These are phyloP conservation scores for Lottia gigantea DNA, from an alignment of 2,888 invertebrate genomes.

Conservation along the genomic window DNA sequence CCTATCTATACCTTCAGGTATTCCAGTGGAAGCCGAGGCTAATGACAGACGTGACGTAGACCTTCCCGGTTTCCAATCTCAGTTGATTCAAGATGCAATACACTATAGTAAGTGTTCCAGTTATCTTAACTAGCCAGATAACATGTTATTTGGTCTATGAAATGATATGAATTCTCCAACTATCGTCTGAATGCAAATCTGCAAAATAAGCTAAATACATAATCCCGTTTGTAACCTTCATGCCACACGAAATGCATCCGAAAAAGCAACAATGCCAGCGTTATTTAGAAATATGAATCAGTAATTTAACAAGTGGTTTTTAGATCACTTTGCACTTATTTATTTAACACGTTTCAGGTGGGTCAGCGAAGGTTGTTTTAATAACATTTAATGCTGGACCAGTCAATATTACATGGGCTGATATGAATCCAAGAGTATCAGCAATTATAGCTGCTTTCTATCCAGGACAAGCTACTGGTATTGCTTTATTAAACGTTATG, in stretches of 20 bases:
- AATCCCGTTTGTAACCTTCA: no score
- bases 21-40: conserved; percentile 48
- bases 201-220: no score
- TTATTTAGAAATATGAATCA: no score
- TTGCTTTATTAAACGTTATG: conserved; percentile 52
- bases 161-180: no score
- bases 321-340: no score
- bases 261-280: no score
- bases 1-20: no score
- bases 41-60: conserved; percentile 52
- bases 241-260: no score
- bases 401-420: conserved; percentile 58
- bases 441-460: conserved; percentile 56
- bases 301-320: no score
- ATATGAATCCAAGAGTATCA: conserved; percentile 35
- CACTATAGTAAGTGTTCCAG: conserved; percentile 24
- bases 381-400: conserved; percentile 62
- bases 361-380: conserved; percentile 35
- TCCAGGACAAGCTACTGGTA: conserved; percentile 62
- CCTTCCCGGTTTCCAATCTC: conserved; percentile 54
- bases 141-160: no score
- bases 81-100: conserved; percentile 50
- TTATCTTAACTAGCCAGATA: no score
- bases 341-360: background rate
- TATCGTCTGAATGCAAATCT: no score